Evolutionary conservation across 2,888 invertebrate genomes (phyloP), one percentile per base, ranked within the genome.

Genomic region (Drosophila rellima): DNA sequence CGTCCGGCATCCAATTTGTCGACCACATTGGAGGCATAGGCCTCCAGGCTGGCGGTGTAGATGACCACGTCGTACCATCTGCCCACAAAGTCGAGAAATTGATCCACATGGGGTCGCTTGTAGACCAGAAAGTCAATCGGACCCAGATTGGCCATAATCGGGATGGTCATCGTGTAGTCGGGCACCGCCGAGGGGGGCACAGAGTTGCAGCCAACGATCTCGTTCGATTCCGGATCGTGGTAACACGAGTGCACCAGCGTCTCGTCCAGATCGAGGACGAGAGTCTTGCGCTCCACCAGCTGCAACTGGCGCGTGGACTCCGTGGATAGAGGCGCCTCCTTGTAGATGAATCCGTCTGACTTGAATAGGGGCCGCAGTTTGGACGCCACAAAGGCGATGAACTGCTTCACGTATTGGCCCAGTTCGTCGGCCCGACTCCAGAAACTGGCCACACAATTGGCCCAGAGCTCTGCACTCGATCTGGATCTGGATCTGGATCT

Each of bases 51-150:
- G 42, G 84, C 84, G 13, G 84, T 84, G 13, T 76, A 84, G 23
- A 84, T 70, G 6, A 73, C 84, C 23, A 84, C 8, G n/a, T 84
- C 80, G 4, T 84, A 84, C 84, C 84, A 84, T n/a, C 68, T 68
- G 56, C 66, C 50, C 0, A 82, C 84, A n/a, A 57, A 51, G 4
- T 63, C 48, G 0, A 84, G 42, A 39, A 84, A 84, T 5, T 33
- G 15, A 20, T 84, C 87, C 5, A 84, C 84, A 35, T 73, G 54
- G 0, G 84, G 84, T 1, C 84, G 74, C 51, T 84, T 84, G 45
- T 47, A 84, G 3, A 84, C 67, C 40, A 59, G 57, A 17, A 84
- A 82, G 8, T 51, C 47, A 4, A 84, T 67, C 0, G 74, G 68
- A 0, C 15, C 6, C 0, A 52, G 0, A 1, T 60, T 47, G 0